Evolutionary conservation across 1,140 invertebrate genomes (phyloP), one percentile per base, ranked within the genome.

Genomic region (Lordiphosa clarofinis): DNA sequence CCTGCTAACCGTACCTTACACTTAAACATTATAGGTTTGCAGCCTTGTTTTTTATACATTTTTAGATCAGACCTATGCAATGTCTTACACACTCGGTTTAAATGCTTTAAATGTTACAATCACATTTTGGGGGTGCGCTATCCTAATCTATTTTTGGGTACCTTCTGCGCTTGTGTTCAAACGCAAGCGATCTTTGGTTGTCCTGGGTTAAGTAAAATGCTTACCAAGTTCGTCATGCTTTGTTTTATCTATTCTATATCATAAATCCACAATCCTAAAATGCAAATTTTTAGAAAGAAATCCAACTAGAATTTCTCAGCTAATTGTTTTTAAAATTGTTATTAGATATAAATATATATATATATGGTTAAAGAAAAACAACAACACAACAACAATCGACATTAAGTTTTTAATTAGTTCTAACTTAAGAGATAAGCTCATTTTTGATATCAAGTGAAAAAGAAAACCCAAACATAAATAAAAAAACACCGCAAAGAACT

Each of bases 371-470:
- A 42, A 36, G 40, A 33, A 15, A 44, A 12, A 43, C 44, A 48
- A 28, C 36, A 36, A 61, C 56, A 31, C 11, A 28, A 46, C 13
- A 46, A 60, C 62, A 56, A 64, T 48, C 13, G 63, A 78, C 54
- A 67, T 68, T 78, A 78, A 78, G 73, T 78, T 78, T 78, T 72
- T 68, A 78, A 78, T 72, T 78, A 78, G 73, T 72, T 40, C 33
- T 73, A 73, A 72, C 13, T 19, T 52, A 42, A 39, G 38, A 55
- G 38, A 55, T 75, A 76, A 76, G 73, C 62, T 76, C 46, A 66
- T 58, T 71, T 75, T 76, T 76, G 33, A 71, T 66, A 76, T 72
- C 66, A 71, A 62, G 9, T 7, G 13, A 21, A 40, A 44, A 56
- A 62, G 4, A n/a, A 21, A 40, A 44, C 53, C n/a, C 39, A 6